These are phyloP conservation scores for Papilio demoleus DNA, from an alignment of 2,888 invertebrate species.

Conservation along the genomic window DNA sequence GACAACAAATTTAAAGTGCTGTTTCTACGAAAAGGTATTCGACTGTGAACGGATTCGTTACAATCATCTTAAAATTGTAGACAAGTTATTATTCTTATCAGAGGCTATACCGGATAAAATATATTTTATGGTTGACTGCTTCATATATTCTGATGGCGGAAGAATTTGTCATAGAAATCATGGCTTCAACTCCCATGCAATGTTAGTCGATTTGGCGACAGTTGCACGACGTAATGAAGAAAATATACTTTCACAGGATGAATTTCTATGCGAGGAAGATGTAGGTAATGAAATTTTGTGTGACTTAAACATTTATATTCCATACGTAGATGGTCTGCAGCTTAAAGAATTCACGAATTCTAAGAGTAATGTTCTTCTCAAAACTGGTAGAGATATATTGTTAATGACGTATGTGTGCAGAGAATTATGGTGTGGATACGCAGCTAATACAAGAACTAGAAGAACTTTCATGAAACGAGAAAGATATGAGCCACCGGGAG, in stretches of 20 bases:
- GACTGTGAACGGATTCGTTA: conserved; percentile 65
- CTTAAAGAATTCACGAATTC: conserved; percentile 55
- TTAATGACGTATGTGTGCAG: conserved; percentile 59
- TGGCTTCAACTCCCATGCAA: conserved; percentile 55
- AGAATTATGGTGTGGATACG: conserved; percentile 68
- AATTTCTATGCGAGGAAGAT: conserved; percentile 71
- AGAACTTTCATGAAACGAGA: conserved; percentile 45
- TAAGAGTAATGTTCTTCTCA: conserved; percentile 61
- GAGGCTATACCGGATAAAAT: conserved; percentile 60
- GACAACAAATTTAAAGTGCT: conserved; percentile 56
- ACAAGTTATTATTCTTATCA: conserved; percentile 67
- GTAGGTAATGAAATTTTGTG: conserved; percentile 58
- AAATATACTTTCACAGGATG: conserved; percentile 68
- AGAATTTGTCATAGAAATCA: conserved; percentile 70
- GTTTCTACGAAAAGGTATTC: conserved; percentile 52
- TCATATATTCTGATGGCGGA: conserved; percentile 65
- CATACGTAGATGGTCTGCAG: conserved; percentile 59
- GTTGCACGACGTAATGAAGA: conserved; percentile 63
- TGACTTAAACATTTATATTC: conserved; percentile 65
- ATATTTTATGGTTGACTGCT: conserved; percentile 72
- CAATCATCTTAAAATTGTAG: conserved; percentile 66
- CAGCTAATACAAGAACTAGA: conserved; percentile 53
- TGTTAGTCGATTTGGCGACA: conserved; percentile 65
- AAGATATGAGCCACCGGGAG: conserved; percentile 63
- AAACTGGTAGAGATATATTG: conserved; percentile 57